Evolutionary conservation across 1,140 invertebrate genomes (phyloP), one percentile per base, ranked within the genome.

Genomic region (Trachelipus rathkii): DNA sequence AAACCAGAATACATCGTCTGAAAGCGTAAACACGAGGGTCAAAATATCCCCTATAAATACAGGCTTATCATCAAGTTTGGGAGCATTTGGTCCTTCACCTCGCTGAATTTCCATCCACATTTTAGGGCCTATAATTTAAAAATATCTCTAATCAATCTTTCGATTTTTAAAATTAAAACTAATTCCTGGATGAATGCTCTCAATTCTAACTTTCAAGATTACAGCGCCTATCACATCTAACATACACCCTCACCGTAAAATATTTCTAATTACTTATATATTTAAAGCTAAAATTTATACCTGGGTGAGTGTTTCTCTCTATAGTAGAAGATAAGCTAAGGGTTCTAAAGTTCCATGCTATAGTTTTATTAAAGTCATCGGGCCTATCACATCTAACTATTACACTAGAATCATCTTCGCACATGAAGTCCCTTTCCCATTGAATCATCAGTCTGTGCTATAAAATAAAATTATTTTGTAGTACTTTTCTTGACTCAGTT

Each of bases 81-180:
- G 74, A 9, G 81, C 81, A 8, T 53, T 77, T 9, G 82, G 82
- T 19, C 81, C 82, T 71, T 82, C 80, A 10, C 82, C 82, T 33
- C 73, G 19, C 71, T 82, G 81, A 45, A 83, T 79, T 71, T 83
- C 81, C 82, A 83, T 83, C 77, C 80, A 83, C 78, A 83, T 79
- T 77, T 80, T 75, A 6, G 82, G 82, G 19, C 82, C 81, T 83
- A 53, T 6, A n/a, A 72, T n/a, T n/a, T n/a, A 75, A 19, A 21
- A 33, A 53, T 10, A 0, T 46, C 74, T 0, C n/a, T n/a, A n/a
- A n/a, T n/a, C n/a, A n/a, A n/a, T n/a, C n/a, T n/a, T n/a, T n/a
- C 0, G 33, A 75, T n/a, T 68, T 68, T 19, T 2, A 68, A 10
- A 19, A 10, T 23, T 0, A 67, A 11, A 15, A 23, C 2, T 11